Base-by-base conservation (phyloP, 53 echinoderm and acorn worm genomes). In the Henricia sp. region DNA sequence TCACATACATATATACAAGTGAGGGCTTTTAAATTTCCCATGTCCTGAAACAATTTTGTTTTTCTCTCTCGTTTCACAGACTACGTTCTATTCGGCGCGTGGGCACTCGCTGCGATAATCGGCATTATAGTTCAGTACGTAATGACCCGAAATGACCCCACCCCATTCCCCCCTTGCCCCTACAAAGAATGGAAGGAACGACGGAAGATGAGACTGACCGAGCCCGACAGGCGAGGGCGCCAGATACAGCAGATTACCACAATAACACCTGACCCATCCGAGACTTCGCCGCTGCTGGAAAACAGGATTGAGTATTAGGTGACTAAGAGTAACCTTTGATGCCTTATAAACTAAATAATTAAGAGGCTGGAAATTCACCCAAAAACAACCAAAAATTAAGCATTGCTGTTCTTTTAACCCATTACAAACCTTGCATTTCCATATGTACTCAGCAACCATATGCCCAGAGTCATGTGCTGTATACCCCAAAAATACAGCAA, bases 131-230 rank as follows among this genome's bases (percentile, higher is more conserved):
- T 87, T 14, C 96, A 96, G 52, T 36, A 68, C 12, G 60, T 59
- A 3, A 83, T 95, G 46, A 91, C 89, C 10, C 76, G 67, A 37
- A 80, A 85, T 24, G 62, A 60, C 19, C 86, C 86, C n/a, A 67
- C 89, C 56, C 8, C 55, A 36, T 92, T 96, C 85, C 96, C 96
- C 0, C 58, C 85, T 13, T 94, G 94, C 69, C 89, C 94, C 9
- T 95, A 91, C 84, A 77, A 84, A 9, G 74, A 68, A 3, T 68
- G 70, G 70, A 52, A 80, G 23, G 44, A 44, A 23, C 19, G 35
- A 0, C 80, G 48, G 64, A 38, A 32, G 80, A 28, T 43, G 10
- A 63, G 80, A 32, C 50, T 9, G 32, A 60, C 17, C 23, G 71
- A 69, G 36, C 60, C 84, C 30, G 71, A 72, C 48, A 36, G 48